Conservation (phyloP, 2,888 invertebrate species). For the Caenorhabditis panamensis region DNA sequence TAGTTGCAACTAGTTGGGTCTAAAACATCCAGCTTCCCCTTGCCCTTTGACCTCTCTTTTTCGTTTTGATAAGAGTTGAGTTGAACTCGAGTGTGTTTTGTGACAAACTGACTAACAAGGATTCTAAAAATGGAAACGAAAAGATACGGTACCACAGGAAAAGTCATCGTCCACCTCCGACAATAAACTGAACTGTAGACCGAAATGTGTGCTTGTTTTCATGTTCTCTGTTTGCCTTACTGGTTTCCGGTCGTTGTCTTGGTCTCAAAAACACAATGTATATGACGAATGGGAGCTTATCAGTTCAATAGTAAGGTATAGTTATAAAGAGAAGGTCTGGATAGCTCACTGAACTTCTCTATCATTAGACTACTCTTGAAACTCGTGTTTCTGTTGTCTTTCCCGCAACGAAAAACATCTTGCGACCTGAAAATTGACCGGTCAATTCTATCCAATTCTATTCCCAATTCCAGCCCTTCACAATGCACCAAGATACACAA, state of each 20-base stretch:
- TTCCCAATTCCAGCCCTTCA: background rate
- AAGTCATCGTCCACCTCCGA: background rate
- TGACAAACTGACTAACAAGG: background rate
- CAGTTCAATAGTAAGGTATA: background rate
- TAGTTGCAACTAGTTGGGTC: too few species aligned
- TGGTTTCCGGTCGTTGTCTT: background rate
- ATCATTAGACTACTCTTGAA: too few species aligned
- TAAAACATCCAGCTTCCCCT: too few species aligned
- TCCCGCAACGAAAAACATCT: conserved; percentile 16
- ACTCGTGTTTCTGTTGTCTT: background rate
- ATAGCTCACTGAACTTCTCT: background rate
- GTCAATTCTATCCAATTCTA: conserved; percentile 20
- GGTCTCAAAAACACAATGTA: conserved; percentile 24
- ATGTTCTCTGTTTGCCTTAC: conserved; percentile 16
- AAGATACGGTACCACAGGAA: conserved; percentile 14
- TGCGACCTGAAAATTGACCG: conserved; percentile 27
- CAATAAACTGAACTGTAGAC: background rate
- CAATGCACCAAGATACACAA: conserved; percentile 25
- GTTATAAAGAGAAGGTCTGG: conserved; percentile 1
- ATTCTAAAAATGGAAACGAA: conserved; percentile 14
- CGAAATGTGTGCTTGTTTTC: conserved; percentile 8
- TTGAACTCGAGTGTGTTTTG: conserved; percentile 1
- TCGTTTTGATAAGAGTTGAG: background rate
- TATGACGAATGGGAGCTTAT: background rate
- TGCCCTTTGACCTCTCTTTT: background rate